Evolutionary conservation across 2,113 vertebrate species (phyloP), one percentile per base, ranked within the genome.

Genomic region (Myxocyprinus asiaticus): DNA sequence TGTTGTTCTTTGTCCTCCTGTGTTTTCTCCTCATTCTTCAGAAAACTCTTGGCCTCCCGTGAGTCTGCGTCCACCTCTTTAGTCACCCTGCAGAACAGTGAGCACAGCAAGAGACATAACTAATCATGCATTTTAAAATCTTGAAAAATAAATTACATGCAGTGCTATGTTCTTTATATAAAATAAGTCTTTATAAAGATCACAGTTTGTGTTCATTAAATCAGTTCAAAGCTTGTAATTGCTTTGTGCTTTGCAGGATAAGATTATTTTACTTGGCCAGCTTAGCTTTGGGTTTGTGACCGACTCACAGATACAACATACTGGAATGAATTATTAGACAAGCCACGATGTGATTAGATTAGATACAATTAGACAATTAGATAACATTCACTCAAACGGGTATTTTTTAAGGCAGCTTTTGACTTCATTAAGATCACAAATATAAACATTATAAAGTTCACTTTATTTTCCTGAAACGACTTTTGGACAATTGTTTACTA

Each of bases 61-160:
- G 96, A 99, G 74, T 94, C 85, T 7, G 92, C 91, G 7, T 95
- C 94, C 4, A 99, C 97, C 86, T 98, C 96, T 88, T 98, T 96
- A 70, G 94, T 94, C 64, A 99, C 95, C 88, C 98, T 99, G 88
- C 83, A 76, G 76, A 76, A 81, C 11, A 65, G 4, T 7, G 47
- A 17, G 9, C 48, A 0, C 14, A n/a, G n/a, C 9, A 10, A 10
- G 50, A 33, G 15, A 47, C 4, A 22, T 4, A 70, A 55, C 6
- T 22, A 7, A 66, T 3, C 7, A 7, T 17, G 8, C 0, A 10
- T 43, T 62, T 62, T 51, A 9, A 50, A 10, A 59, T 9, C 15
- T 44, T 71, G 1, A 14, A 6, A 58, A 15, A 58, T 56, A 7
- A 48, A 48, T 48, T 48, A 15, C 55, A 56, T 59, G 43, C 9